A percentile compares a stretch with the other conserved stretches of the same genome.
These are phyloP conservation scores for Cecidostiba fungosa DNA, from an alignment of 2,888 invertebrate species.

Conservation along the genomic window DNA sequence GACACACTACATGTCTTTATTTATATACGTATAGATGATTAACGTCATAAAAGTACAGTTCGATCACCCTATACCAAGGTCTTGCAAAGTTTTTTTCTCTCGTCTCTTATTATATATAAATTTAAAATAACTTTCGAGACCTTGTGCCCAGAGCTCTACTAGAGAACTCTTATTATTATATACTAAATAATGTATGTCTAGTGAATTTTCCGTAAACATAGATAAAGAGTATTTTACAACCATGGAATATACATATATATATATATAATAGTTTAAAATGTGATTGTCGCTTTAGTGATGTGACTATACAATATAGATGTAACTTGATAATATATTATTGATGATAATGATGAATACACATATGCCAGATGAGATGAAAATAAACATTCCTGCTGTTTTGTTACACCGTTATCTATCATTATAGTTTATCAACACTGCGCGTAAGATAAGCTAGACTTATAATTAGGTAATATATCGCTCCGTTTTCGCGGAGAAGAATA, in stretches of 20 bases:
- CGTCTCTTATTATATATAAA: not conserved
- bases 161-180: conserved; percentile 51
- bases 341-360: not conserved
- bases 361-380: not conserved
- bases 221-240: conserved; percentile 31
- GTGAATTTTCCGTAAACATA: conserved; percentile 39
- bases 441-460: too few relatives aligned
- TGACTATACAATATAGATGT: conserved; percentile 6
- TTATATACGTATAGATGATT: conserved; percentile 37
- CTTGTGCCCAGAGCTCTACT: conserved; percentile 42
- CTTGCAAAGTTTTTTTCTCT: conserved; percentile 46
- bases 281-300: conserved; percentile 53
- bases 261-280: conserved; percentile 28
- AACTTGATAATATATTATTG: conserved; percentile 9
- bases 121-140: conserved; percentile 39
- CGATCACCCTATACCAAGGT: conserved; percentile 53
- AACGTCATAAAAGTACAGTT: conserved; percentile 30
- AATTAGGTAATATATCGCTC: too few relatives aligned
- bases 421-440: not conserved
- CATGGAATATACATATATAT: not conserved
- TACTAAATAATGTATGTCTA: conserved; percentile 47
- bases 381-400: conserved; percentile 4
- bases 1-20: conserved; percentile 29
- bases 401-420: conserved; percentile 18
- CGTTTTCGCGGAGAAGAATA: not conserved